Base-by-base conservation (phyloP, 2,113 vertebrate genomes). In the Pachyramphus minor region DNA sequence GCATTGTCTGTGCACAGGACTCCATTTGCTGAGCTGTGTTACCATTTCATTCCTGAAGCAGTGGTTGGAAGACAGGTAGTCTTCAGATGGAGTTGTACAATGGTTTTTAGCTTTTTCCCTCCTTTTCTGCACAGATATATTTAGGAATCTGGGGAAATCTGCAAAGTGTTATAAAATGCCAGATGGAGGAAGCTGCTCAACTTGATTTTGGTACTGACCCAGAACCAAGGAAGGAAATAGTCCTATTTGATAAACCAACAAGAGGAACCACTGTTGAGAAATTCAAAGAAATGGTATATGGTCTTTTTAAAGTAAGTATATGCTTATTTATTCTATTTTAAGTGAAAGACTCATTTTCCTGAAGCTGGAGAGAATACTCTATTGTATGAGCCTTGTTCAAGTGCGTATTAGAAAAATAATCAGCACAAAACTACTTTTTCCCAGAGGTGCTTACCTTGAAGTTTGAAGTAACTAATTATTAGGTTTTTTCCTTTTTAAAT, bases 261-360 rank as follows among this genome's bases (percentile, higher is more conserved):
- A 98, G 98, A 97, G 99, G 99, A 85, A 99, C 99, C 21, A 99
- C 99, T 49, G 99, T 99, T 95, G 99, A 99, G 87, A 99, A 98
- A 98, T 99, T 99, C 97, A 99, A 99, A 96, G 99, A 99, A 97
- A 99, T 99, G 99, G 99, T 99, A 59, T 98, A 99, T 73, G 96
- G 98, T 91, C 98, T 99, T 90, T 98, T 99, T 59, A 99, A 99
- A 98, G 99, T 99, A 94, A 97, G 98, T 96, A 33, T 39, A n/a
- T 77, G 33, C 35, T 66, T 58, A 33, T 41, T 86, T 90, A 42
- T 14, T 92, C 45, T 85, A 1, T 74, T 71, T 74, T 78, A 42
- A 74, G 50, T 76, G 49, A 73, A 76, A 41, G 18, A 18, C n/a
- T 91, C 56, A 8, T 77, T 62, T 89, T 59, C 14, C 49, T 81